Base-by-base conservation (phyloP, 2,888 invertebrate genomes). In the Chloroclysta siterata region DNA sequence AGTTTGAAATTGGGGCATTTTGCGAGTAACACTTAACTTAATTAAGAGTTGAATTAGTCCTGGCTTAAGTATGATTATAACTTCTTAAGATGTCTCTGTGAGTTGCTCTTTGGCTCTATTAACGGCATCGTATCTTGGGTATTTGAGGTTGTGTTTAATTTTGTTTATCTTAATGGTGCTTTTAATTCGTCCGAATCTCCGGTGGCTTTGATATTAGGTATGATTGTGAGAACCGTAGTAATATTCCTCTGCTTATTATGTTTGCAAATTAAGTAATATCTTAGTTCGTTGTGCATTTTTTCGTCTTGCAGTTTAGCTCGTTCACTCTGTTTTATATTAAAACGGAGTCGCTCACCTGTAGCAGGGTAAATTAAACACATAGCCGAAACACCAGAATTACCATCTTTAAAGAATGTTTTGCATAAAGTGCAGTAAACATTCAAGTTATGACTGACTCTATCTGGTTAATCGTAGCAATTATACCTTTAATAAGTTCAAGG, bases 41-140 rank as follows among this genome's bases (percentile, higher is more conserved):
- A 90, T 90, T 88, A 89, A 84, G 85, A 88, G 83, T 87, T 87
- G 85, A 88, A 90, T 90, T 88, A 89, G 85, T 84, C 85, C 82
- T 80, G 83, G 81, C 82, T 86, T 85, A 84, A 87, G 86, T 84
- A 83, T 85, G 84, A 88, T 87, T 88, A 87, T 85, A 86, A 85
- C 83, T 89, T 84, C 82, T 81, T 83, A 82, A 84, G 84, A 87
- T 81, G 77, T 83, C 77, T 76, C 74, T 74, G 76, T 75, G 76
- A 81, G 78, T 78, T 80, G 60, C 76, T 80, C 78, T 84, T 79
- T 77, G 46, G 52, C 55, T 67, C 63, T 66, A 65, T 68, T 66
- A 63, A 61, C 60, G 63, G 63, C 63, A 73, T 74, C 74, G 72
- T 75, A 76, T 76, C 72, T 75, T 67, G 68, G 71, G 73, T 76